Evolutionary conservation across 2,888 invertebrate species (phyloP).

Genomic region (Sphaerophoria rueppellii): DNA sequence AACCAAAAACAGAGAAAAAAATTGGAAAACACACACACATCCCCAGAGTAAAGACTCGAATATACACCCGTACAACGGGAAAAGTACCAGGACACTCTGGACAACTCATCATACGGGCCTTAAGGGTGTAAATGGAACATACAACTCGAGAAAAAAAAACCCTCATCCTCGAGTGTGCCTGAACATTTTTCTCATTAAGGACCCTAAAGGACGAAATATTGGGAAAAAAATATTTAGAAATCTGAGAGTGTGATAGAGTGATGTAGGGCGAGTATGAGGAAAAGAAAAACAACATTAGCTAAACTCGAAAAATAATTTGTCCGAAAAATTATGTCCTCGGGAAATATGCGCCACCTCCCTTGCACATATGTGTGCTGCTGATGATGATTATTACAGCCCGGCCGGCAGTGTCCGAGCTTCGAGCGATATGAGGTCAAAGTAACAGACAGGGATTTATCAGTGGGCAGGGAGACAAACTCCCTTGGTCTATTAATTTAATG

Average conservation of each 20-base stretch:
- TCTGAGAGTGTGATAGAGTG: background rate
- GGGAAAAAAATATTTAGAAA: slow-evolving; percentile 17
- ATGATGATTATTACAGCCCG: slow-evolving; percentile 40
- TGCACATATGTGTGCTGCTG: slow-evolving; percentile 26
- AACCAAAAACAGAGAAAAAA: background rate
- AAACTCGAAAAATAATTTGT: slow-evolving; percentile 60
- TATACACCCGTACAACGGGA: slow-evolving; percentile 3
- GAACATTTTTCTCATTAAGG: slow-evolving; percentile 59
- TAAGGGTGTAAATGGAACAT: slow-evolving; percentile 46
- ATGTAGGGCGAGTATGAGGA: background rate
- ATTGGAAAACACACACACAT: background rate
- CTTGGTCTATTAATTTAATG: slow-evolving; percentile 66
- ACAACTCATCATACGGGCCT: slow-evolving; percentile 49
- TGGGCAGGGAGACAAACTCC: background rate
- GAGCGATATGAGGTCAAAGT: background rate
- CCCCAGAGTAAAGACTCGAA: background rate
- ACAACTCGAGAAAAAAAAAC: slow-evolving; percentile 13
- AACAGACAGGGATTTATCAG: background rate
- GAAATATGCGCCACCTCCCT: slow-evolving; percentile 27
- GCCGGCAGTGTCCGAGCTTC: background rate
- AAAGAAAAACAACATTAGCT: background rate
- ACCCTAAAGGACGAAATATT: slow-evolving; percentile 1
- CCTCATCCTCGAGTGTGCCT: slow-evolving; percentile 45
- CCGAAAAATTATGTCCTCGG: slow-evolving; percentile 57
- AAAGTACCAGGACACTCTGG: slow-evolving; percentile 16